These are phyloP conservation scores for Drosophila grimshawi DNA, from an alignment of 1,140 invertebrate species.

Conservation along the genomic window DNA sequence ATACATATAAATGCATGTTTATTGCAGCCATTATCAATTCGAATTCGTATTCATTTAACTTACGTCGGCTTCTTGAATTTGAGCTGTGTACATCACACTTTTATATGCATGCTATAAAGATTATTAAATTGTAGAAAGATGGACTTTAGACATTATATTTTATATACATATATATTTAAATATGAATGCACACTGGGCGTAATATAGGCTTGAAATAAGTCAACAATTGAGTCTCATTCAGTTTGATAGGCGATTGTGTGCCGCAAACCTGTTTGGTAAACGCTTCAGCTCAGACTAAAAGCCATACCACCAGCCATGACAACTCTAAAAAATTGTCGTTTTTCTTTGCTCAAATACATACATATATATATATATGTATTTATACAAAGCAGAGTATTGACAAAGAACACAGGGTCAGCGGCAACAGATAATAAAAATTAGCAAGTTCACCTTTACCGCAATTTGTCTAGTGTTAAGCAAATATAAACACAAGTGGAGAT, in stretches of 20 bases:
- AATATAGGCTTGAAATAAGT: background rate
- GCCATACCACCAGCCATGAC: background rate
- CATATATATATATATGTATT: background rate
- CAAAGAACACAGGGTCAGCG: background rate
- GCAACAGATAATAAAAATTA: background rate
- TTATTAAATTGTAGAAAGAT: too few relatives aligned
- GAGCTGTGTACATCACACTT: too few relatives aligned
- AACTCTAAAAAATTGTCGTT: background rate
- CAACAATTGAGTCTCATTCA: background rate
- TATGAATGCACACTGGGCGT: background rate
- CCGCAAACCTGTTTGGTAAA: slow-evolving; percentile 1
- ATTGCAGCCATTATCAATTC: too few relatives aligned
- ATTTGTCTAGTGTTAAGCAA: background rate
- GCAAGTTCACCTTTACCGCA: background rate
- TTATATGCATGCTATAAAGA: too few relatives aligned
- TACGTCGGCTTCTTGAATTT: too few relatives aligned
- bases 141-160: too few relatives aligned
- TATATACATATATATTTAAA: too few relatives aligned
- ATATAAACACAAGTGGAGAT: background rate
- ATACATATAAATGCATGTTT: background rate
- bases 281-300: slow-evolving; percentile 1
- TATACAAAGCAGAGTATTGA: background rate
- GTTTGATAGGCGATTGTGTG: slow-evolving; percentile 1
- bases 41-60: too few relatives aligned
- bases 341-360: background rate